Base-by-base conservation (phyloP, 2,888 invertebrate species). In the Tetropium fuscum region DNA sequence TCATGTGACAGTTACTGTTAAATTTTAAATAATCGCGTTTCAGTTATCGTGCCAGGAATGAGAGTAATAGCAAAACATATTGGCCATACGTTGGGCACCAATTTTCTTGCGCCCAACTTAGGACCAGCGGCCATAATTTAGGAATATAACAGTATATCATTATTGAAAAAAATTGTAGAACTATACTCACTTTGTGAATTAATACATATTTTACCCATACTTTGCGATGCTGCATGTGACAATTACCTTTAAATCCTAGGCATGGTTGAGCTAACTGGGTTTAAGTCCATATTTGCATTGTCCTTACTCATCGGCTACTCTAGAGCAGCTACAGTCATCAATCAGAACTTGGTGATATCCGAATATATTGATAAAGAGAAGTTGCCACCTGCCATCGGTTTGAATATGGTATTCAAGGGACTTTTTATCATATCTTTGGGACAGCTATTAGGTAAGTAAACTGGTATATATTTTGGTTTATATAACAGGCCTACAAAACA, bases 331-430 rank as follows among this genome's bases (percentile, higher is more conserved):
- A 87, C 90, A 0, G 87, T 92, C n/a, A 87, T 91, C 0, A 88
- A 89, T 63, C 88, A 90, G 73, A 90, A 90, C 74, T 83, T 91
- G 34, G 87, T 88, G 0, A 86, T 91, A 44, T 87, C 90, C 0
- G 89, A 89, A 64, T 83, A 89, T 73, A 88, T 87, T 64, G 81
- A 82, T 8, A 75, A 76, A 48, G 71, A 75, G 7, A 84, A 85
- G 66, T 72, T 91, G 0, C 87, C 91, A 0, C 87, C 90, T 0
- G 91, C 90, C 0, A 84, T 91, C 1, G 91, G 91, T 0, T 81
- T 91, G 1, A 90, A 89, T 65, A 91, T 91, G 91, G 83, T 91
- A 43, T 84, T 87, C 0, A 90, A 90, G 83, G 90, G 90, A 2
- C 74, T 90, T 1, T 83, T 88, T 22, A 88, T 90, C 0, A 87